These are phyloP conservation scores for Luscinia megarhynchos DNA, from an alignment of 2,797 vertebrate species.

Conservation along the genomic window DNA sequence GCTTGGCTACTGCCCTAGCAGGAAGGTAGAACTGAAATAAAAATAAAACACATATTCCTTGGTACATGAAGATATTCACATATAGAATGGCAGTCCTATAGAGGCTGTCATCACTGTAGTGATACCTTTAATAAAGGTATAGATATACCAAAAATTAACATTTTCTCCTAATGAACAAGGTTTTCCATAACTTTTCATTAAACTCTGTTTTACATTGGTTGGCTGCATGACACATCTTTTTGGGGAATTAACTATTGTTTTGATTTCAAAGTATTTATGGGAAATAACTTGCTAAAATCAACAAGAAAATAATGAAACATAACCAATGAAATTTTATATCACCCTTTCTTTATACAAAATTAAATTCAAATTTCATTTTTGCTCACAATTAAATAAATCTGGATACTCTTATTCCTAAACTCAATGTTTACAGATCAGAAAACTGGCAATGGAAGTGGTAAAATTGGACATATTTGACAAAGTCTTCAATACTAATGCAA, in stretches of 20 bases:
- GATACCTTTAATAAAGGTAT: not conserved
- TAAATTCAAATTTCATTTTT: not conserved
- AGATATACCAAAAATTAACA: not conserved
- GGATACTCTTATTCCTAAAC: not conserved
- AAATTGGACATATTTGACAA: not conserved
- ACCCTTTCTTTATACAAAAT: not conserved
- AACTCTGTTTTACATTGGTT: not conserved
- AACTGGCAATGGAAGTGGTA: not conserved
- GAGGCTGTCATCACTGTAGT: not conserved
- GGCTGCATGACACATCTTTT: not conserved
- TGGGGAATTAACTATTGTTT: not conserved
- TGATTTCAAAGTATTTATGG: not conserved
- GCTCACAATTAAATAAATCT: not conserved
- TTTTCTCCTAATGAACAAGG: not conserved
- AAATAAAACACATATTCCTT: not conserved
- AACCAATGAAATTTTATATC: not conserved
- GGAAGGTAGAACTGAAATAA: not conserved
- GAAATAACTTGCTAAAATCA: not conserved
- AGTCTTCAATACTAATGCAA: not conserved
- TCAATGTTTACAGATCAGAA: not conserved
- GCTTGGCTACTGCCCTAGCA: not conserved
- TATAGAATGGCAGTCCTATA: not conserved
- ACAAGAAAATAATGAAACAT: not conserved
- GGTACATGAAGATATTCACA: not conserved
- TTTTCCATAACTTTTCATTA: not conserved